These are phyloP conservation scores for Physella acuta DNA, from an alignment of 1,140 invertebrate species.

Conservation along the genomic window DNA sequence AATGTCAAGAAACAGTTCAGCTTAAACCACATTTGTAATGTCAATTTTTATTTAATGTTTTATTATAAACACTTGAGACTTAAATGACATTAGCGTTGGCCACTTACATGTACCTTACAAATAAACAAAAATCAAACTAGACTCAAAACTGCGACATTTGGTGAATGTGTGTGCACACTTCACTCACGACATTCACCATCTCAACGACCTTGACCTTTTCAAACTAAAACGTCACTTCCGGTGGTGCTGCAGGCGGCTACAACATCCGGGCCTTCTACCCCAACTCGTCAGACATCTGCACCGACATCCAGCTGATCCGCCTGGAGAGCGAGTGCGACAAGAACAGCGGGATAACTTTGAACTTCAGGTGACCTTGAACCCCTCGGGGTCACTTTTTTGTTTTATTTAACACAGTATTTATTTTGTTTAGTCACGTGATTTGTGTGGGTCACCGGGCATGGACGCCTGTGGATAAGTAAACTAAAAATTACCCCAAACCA, in stretches of 20 bases:
- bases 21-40: too few relatives aligned
- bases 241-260: constrained; percentile 12
- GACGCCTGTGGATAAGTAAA: not conserved
- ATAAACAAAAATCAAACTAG: not conserved
- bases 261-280: constrained; percentile 9
- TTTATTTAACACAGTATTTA: not conserved
- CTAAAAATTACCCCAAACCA: too few relatives aligned
- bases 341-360: constrained; percentile 5
- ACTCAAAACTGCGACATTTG: not conserved
- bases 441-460: not conserved
- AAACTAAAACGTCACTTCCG: not conserved
- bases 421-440: not conserved
- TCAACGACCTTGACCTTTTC: not conserved
- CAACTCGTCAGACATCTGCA: constrained; percentile 6
- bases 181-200: not conserved
- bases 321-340: constrained; percentile 21
- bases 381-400: not conserved
- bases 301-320: not conserved
- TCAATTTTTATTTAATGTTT: too few relatives aligned
- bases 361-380: constrained; percentile 11
- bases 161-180: not conserved
- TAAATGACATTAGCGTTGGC: not conserved
- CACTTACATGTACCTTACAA: not conserved
- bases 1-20: too few relatives aligned
- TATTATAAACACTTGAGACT: not conserved